Conservation (phyloP, 2,113 vertebrate species). For the Nymphicus hollandicus region DNA sequence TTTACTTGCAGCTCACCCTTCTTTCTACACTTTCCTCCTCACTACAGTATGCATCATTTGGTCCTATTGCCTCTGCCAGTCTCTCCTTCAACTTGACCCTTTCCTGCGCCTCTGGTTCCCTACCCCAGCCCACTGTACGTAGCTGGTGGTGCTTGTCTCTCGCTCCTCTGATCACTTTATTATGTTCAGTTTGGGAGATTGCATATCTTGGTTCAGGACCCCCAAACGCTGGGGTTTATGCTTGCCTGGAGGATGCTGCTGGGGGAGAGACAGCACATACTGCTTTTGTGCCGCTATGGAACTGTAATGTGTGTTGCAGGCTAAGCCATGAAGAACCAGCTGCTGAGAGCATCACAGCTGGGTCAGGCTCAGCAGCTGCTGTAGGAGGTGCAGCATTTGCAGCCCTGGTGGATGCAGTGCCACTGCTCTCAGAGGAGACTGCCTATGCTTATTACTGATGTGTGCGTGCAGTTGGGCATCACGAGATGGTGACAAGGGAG, state of each 20-base stretch:
- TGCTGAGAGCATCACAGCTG: not conserved
- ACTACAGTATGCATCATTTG: not conserved
- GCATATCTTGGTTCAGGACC: not conserved
- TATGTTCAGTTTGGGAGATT: not conserved
- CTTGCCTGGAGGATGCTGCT: not conserved
- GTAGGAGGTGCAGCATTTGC: not conserved
- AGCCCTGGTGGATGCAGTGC: not conserved
- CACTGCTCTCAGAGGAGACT: not conserved
- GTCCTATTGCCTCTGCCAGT: not conserved
- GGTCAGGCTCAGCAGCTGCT: not conserved
- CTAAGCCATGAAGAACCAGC: not conserved
- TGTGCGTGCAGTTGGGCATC: not conserved
- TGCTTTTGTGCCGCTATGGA: not conserved
- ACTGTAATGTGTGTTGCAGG: accelerated
- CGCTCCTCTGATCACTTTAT: accelerated
- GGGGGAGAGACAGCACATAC: not conserved
- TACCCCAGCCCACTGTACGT: not conserved
- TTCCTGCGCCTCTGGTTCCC: not conserved
- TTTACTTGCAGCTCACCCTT: not conserved
- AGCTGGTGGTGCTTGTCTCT: not conserved
- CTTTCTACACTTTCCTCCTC: not conserved
- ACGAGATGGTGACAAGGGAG: accelerated
- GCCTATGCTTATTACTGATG: accelerated
- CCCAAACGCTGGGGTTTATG: not conserved
- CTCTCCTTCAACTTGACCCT: not conserved